These are phyloP conservation scores for Centropus bengalensis DNA, from an alignment of 2,113 vertebrate genomes.

Conservation along the genomic window DNA sequence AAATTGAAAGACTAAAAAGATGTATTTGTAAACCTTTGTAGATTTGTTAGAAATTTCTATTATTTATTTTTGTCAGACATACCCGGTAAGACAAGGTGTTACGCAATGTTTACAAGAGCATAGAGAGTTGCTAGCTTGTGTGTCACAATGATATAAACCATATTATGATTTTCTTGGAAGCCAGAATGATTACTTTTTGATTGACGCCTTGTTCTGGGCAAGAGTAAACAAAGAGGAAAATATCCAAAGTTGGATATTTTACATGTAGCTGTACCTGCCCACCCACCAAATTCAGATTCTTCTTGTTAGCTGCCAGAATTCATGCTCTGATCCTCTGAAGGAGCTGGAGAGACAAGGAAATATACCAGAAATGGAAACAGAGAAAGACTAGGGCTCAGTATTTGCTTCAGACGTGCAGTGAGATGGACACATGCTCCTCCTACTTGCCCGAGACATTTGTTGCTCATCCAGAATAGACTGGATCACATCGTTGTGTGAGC, in stretches of 20 bases:
- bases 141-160: background rate
- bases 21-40: background rate
- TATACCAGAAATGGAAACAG: background rate
- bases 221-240: background rate
- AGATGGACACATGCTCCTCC: background rate
- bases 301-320: background rate
- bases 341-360: background rate
- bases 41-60: background rate
- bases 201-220: background rate
- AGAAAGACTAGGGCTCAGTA: background rate
- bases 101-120: fast-evolving
- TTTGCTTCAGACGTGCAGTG: background rate
- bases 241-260: background rate
- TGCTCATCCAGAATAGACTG: background rate
- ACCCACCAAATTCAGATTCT: background rate
- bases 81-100: background rate
- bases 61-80: background rate
- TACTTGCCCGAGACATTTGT: background rate
- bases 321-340: background rate
- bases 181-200: background rate
- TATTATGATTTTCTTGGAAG: background rate
- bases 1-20: background rate
- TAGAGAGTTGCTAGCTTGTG: background rate
- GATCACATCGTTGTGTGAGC: fast-evolving
- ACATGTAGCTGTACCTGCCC: background rate